Conservation (phyloP, 2,113 vertebrate species). For the Elephas maximus region DNA sequence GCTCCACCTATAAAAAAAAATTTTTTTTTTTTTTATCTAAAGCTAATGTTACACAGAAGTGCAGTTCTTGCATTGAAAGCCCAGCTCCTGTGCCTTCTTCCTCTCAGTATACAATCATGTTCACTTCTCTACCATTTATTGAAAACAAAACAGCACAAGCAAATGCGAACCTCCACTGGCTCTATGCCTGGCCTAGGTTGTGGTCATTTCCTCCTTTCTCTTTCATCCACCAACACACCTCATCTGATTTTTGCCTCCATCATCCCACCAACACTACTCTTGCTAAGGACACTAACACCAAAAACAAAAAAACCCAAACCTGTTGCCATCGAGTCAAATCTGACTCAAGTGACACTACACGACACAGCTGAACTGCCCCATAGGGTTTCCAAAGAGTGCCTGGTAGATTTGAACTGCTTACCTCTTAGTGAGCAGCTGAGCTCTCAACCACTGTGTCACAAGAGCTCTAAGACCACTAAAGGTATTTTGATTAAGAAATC, state of each 20-base stretch:
- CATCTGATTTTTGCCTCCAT: not conserved
- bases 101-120: not conserved
- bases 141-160: not conserved
- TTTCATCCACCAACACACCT: not conserved
- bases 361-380: no score
- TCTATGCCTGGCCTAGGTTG: not conserved
- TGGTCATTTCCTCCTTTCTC: not conserved
- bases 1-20: not conserved
- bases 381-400: no score
- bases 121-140: not conserved
- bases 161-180: not conserved
- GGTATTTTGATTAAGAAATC: not conserved
- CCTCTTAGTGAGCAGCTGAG: no score
- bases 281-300: not conserved
- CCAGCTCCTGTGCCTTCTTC: not conserved
- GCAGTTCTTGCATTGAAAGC: not conserved
- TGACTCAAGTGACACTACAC: no score
- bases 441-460: no score
- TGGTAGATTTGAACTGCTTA: no score
- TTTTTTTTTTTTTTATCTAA: not conserved
- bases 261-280: not conserved
- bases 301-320: no score
- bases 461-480: not conserved
- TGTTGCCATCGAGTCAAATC: no score
- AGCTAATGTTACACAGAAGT: not conserved